Evolutionary conservation across 1,140 invertebrate genomes (phyloP), one percentile per base, ranked within the genome.

Genomic region (Odontomachus brunneus): DNA sequence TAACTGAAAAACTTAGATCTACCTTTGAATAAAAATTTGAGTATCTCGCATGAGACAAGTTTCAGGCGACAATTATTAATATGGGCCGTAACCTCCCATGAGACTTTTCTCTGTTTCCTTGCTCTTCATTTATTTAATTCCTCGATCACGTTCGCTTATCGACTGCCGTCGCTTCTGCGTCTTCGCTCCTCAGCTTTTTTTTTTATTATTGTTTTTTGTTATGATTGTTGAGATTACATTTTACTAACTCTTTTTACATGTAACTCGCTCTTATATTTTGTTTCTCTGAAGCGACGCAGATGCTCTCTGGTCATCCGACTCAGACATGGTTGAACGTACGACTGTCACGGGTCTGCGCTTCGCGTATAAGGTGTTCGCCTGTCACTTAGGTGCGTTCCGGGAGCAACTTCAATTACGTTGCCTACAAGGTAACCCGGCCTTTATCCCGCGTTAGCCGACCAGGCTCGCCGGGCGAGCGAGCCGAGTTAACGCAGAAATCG

Each of bases 321-420:
- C 17, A 15, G 49, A 11, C 33, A n/a, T 24, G 14, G 59, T 63
- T 17, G 3, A n/a, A 44, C 53, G 75, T 69, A 80, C 60, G 59
- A 66, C 53, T 66, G 81, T 76, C 71, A 83, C n/a, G 65, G 14
- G 62, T 74, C 59, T 38, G 82, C 83, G 67, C 48, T 86, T 85
- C 89, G 88, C 91, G 85, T 92, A 91, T 91, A 92, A 91, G 91
- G 91, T 91, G 89, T 88, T 91, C 89, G 87, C 90, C 90, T 92
- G 92, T 93, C 91, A 92, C 88, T 92, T 92, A 91, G 83, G 76
- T 82, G 71, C 84, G 83, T 86, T 89, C 87, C 89, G 82, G 88
- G 89, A 91, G 89, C 89, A 90, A 89, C 91, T 91, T 91, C 90
- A 91, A 92, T 92, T 92, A 92, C 87, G 78, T 44, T 49, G 33